A percentile compares a stretch with the other conserved stretches of the same genome.
These are phyloP conservation scores for Pampus argenteus DNA, from an alignment of 2,797 vertebrate genomes.

Conservation along the genomic window DNA sequence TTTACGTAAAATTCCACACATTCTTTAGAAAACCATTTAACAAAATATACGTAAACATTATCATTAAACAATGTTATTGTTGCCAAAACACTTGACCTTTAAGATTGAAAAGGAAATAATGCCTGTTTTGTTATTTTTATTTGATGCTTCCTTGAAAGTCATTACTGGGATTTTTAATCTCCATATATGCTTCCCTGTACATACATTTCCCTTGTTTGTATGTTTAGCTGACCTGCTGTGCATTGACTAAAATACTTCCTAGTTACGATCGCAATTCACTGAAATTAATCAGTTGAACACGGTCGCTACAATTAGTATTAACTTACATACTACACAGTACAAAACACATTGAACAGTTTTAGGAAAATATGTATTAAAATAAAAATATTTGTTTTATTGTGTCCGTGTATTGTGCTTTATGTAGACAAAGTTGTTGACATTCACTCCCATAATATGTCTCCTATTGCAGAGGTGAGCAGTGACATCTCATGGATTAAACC, in stretches of 20 bases:
- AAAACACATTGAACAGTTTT: not conserved
- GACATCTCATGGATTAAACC: slow-evolving; percentile 73
- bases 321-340: not conserved
- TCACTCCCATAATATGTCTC: slow-evolving; percentile 41
- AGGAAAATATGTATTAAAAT: too few relatives aligned
- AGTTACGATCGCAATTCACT: not conserved
- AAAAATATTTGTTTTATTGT: not conserved
- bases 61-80: too few relatives aligned
- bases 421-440: not conserved
- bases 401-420: not conserved
- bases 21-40: too few relatives aligned
- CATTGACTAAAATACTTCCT: not conserved
- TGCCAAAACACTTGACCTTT: not conserved
- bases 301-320: too few relatives aligned
- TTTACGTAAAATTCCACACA: too few relatives aligned
- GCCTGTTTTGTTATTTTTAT: not conserved
- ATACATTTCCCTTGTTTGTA: not conserved
- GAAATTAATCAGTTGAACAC: not conserved
- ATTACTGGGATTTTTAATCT: too few relatives aligned
- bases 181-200: not conserved
- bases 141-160: too few relatives aligned
- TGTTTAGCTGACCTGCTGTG: too few relatives aligned
- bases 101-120: not conserved
- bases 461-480: slow-evolving; percentile 63
- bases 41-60: too few relatives aligned